Conservation (phyloP, 2,797 vertebrate species). For the Mustela erminea region DNA sequence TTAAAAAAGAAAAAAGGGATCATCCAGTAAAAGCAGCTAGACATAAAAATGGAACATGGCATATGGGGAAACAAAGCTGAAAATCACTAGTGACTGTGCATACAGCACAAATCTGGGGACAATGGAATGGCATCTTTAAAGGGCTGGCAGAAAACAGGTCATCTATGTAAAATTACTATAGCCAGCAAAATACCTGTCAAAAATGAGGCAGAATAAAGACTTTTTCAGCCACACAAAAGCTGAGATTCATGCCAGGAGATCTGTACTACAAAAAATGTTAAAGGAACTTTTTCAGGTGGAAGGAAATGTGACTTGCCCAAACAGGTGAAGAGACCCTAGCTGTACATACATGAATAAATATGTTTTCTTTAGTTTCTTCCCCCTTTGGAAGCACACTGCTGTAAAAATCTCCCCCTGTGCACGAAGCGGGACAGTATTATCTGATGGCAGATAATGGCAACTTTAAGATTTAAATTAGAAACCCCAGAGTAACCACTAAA, state of each 20-base stretch:
- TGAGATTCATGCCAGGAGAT: neutral
- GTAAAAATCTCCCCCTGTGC: neutral
- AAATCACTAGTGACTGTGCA: neutral
- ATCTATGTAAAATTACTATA: neutral
- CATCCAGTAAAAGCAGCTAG: neutral
- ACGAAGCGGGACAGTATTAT: too few species aligned
- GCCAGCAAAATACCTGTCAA: neutral
- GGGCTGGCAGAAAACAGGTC: neutral
- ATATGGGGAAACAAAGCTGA: neutral
- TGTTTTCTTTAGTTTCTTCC: neutral
- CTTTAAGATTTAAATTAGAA: neutral
- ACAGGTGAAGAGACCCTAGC: neutral
- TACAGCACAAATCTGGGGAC: neutral
- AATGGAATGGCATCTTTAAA: neutral
- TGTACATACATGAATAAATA: neutral
- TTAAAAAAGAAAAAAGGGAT: neutral
- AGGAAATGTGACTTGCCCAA: neutral
- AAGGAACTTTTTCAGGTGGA: neutral
- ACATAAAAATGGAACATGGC: neutral
- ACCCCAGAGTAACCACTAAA: neutral
- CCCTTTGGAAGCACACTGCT: neutral
- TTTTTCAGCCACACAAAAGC: conserved; percentile 10
- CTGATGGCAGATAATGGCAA: neutral
- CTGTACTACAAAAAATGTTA: neutral
- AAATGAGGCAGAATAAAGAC: neutral